phyloP scores from a whole-genome alignment of 2,888 invertebrate genomes.

The Synanthedon andrenaeformis region DNA sequence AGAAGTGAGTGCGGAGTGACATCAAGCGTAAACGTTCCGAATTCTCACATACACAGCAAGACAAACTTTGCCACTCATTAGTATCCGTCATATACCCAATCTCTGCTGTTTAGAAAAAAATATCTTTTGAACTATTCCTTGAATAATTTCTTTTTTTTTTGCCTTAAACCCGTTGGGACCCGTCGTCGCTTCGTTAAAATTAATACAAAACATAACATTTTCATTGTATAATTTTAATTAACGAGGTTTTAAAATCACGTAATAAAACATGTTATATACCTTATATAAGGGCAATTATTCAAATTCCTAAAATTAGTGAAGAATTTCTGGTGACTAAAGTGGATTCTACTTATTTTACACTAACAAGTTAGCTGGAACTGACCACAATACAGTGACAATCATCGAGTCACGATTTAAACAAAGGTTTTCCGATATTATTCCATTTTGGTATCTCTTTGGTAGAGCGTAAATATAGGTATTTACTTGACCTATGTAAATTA shows the following conservation, averaged over 20 bases:
- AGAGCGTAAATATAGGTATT: no score
- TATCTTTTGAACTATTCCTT: not conserved
- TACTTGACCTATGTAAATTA: no score
- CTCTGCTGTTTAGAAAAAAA: constrained; percentile 9
- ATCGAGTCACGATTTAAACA: constrained; percentile 36
- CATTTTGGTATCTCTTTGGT: no score
- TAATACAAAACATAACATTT: no score
- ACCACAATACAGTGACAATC: constrained; percentile 30
- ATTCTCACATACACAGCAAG: constrained; percentile 14
- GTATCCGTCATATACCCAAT: constrained; percentile 45
- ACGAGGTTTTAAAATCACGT: no score
- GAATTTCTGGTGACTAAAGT: no score
- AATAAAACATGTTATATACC: no score
- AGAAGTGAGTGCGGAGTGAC: constrained; percentile 20
- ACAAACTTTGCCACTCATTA: constrained; percentile 33
- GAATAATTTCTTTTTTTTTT: not conserved
- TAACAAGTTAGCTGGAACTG: not conserved
- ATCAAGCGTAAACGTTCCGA: constrained; percentile 18
- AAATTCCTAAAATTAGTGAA: no score
- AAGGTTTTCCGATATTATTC: constrained; percentile 32
- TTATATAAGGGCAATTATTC: no score
- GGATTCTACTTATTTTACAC: not conserved
- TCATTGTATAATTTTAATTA: no score
- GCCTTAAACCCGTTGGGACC: no score
- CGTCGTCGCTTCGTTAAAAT: no score